Base-by-base conservation (phyloP, 2,113 vertebrate genomes). In the Percina caprodes region DNA sequence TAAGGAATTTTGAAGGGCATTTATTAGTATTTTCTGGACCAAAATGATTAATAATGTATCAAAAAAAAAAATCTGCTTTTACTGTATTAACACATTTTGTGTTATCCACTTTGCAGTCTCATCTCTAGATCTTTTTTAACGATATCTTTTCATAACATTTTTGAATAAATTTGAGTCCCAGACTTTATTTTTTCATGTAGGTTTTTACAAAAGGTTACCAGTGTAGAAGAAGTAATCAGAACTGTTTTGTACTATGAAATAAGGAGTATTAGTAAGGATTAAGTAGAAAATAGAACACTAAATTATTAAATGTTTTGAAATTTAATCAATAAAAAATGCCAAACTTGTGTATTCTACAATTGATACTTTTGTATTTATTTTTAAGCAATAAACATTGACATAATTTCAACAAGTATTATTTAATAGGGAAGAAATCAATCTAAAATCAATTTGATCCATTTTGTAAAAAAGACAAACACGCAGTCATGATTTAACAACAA, bases 201-300 rank as follows among this genome's bases (percentile, higher is more conserved):
- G 6, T 23, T 45, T 60, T 61, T 23, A 18, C 3, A 35, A 51
- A 14, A 18, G 35, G 19, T 54, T 52, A 54, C 6, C 21, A 42
- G 5, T 11, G 9, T 23, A 63, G 30, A 42, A 54, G 48, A 62
- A 51, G 52, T 39, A 5, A 61, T 69, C 12, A 19, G 23, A 52
- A 19, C 30, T 42, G 68, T 85, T 80, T 80, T 72, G 26, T 67
- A 77, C 67, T 7, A 23, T 23, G 2, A 45, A 65, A 54, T 54
- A 10, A 74, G 24, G 16, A 13, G 35, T 3, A 23, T 13, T 21
- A 62, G 9, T 49, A 18, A 49, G 45, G 9, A 52, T 74, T 65
- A 65, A 14, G 11, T 2, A 45, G 30, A 21, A 52, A 2, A 59
- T 54, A 55, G 13, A 10, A 23, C 23, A 33, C 23, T 4, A 23